Percentiles rank a stretch among this genome's conserved stretches.
These are phyloP conservation scores for Platyscapa corneri DNA, from an alignment of 1,140 invertebrate species.

Conservation along the genomic window DNA sequence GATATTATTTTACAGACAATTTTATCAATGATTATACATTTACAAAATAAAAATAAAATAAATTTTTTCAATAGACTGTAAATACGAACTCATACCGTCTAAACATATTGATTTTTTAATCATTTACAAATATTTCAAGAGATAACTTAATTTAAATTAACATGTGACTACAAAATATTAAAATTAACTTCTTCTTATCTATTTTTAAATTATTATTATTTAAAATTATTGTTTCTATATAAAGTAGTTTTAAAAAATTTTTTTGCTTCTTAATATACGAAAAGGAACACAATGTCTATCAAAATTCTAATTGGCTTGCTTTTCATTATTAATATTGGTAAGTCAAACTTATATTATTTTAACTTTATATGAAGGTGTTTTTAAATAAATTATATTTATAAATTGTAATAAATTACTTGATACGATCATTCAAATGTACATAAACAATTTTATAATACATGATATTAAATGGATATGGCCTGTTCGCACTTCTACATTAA, in stretches of 20 bases:
- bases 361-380: not conserved
- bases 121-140: not conserved
- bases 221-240: not conserved
- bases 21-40: no score
- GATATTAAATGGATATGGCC: no score
- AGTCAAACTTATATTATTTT: not conserved
- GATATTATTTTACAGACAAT: no score
- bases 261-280: not conserved
- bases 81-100: not conserved
- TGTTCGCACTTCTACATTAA: no score
- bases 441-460: no score
- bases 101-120: not conserved
- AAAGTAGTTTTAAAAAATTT: not conserved
- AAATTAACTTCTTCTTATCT: not conserved
- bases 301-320: not conserved
- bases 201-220: not conserved
- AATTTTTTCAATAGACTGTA: no score
- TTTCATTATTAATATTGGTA: not conserved
- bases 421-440: no score
- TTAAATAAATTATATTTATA: no score
- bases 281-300: not conserved
- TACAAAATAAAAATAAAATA: no score
- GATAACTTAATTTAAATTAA: not conserved
- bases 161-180: not conserved
- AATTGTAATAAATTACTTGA: no score